These are phyloP conservation scores for Plecturocebus donacophilus DNA, from an alignment of 2,113 vertebrate species.

Conservation along the genomic window DNA sequence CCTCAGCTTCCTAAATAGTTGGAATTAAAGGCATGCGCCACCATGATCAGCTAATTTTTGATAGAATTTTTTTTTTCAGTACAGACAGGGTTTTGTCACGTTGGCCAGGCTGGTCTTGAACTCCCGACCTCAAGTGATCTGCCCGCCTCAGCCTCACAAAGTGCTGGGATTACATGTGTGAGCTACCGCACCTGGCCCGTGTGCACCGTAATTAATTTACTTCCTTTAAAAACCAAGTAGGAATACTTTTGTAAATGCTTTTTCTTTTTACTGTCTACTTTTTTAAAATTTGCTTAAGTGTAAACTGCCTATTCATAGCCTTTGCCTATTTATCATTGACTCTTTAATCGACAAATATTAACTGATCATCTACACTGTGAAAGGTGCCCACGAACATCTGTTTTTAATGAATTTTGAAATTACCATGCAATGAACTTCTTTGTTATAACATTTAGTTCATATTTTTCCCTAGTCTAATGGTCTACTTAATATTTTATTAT, in stretches of 20 bases:
- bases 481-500: background rate
- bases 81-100: too few relatives aligned
- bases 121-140: too few relatives aligned
- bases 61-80: too few relatives aligned
- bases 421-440: background rate
- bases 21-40: too few relatives aligned
- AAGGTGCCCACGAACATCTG: background rate
- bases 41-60: too few relatives aligned
- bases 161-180: too few relatives aligned
- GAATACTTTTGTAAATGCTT: background rate
- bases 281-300: constrained; percentile 2
- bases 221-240: constrained; percentile 5
- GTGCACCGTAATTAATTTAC: background rate
- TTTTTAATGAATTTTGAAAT: background rate
- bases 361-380: background rate
- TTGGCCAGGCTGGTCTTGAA: too few relatives aligned
- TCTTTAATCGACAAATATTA: background rate
- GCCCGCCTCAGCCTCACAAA: too few relatives aligned
- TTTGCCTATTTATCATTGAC: background rate
- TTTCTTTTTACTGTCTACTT: background rate
- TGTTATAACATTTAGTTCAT: background rate
- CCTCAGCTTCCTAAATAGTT: too few relatives aligned
- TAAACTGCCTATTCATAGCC: background rate
- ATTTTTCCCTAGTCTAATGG: background rate
- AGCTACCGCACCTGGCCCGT: too few relatives aligned